These are phyloP conservation scores for Thalassophryne amazonica DNA, from an alignment of 2,797 vertebrate species.

Conservation along the genomic window DNA sequence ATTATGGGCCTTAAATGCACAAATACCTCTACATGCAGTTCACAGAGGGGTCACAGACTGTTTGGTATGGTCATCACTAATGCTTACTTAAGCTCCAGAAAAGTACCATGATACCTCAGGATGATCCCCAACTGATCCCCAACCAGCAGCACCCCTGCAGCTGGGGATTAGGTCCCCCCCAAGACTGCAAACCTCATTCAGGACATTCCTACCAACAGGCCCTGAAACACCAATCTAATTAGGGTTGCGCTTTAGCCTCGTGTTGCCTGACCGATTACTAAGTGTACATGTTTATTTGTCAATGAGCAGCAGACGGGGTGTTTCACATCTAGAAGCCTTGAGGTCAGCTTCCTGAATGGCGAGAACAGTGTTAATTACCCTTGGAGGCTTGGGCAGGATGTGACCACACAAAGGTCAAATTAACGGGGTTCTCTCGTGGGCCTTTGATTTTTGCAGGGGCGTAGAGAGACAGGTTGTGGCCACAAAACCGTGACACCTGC, in stretches of 20 bases:
- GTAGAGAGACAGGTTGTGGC: no score
- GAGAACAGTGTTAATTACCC: slow-evolving; percentile 45
- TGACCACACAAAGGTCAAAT: slow-evolving; percentile 47
- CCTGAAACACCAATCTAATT: slow-evolving; percentile 12
- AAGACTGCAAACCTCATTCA: slow-evolving; percentile 7
- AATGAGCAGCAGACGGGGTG: background rate
- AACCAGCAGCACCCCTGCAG: slow-evolving; percentile 1
- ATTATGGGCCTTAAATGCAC: background rate
- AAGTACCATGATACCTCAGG: background rate
- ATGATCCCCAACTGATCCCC: slow-evolving; percentile 11
- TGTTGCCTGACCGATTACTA: slow-evolving; percentile 36
- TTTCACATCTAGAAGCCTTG: slow-evolving; percentile 28
- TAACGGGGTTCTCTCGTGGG: slow-evolving; percentile 60
- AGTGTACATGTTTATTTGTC: slow-evolving; percentile 36
- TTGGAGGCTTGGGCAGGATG: slow-evolving; percentile 43
- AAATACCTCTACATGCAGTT: background rate
- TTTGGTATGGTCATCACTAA: background rate
- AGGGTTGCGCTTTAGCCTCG: slow-evolving; percentile 22
- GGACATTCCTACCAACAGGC: background rate
- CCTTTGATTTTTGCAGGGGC: slow-evolving; percentile 35
- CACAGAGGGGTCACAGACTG: background rate
- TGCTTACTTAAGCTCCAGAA: background rate
- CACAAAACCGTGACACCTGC: no score
- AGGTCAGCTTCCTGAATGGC: slow-evolving; percentile 35
- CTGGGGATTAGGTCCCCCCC: slow-evolving; percentile 13